Evolutionary conservation across 2,888 invertebrate species (phyloP), one percentile per base, ranked within the genome.

Genomic region (Drosophila borborema): DNA sequence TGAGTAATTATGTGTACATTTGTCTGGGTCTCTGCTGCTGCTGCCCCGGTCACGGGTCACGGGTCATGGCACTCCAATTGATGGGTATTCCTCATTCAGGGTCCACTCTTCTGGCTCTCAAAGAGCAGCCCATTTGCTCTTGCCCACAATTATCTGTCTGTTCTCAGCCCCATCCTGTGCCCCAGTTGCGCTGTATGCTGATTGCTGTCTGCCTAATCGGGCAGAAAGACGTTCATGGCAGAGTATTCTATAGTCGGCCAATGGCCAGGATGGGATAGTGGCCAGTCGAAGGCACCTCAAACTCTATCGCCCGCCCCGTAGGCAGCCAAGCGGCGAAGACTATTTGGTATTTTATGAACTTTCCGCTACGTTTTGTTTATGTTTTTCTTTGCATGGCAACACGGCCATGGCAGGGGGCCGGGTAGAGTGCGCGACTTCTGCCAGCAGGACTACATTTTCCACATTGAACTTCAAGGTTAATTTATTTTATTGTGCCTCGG

Each of bases 401-500:
- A 65, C 62, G 65, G 75, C 48, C 51, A 43, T 20, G 41, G 18
- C 38, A 2, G 9, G 12, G 34, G 48, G n/a, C 18, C 1, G 20
- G 20, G 45, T 14, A 2, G 12, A 12, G 45, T 4, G 45, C 53
- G 60, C 49, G 62, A 64, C 62, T 71, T 55, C 45, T 56, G 62
- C 36, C 66, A 69, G 48, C 66, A 48, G 40, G 58, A 77, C 61
- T 77, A 77, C 68, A 65, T 69, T 65, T 80, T 71, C 72, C 62
- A 64, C 80, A 85, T 80, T 74, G 80, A 85, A 82, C 86, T 82
- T 74, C 70, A 82, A 80, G 82, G 80, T 80, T 87, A 82, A 84
- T 84, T 84, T 85, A 88, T 80, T 87, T 87, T 82, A 87, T 75
- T 85, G 73, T 74, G 23, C 36, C 74, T 69, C 69, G 58, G 36